phyloP scores from a whole-genome alignment of 2,113 vertebrate species.

The Calonectris borealis region DNA sequence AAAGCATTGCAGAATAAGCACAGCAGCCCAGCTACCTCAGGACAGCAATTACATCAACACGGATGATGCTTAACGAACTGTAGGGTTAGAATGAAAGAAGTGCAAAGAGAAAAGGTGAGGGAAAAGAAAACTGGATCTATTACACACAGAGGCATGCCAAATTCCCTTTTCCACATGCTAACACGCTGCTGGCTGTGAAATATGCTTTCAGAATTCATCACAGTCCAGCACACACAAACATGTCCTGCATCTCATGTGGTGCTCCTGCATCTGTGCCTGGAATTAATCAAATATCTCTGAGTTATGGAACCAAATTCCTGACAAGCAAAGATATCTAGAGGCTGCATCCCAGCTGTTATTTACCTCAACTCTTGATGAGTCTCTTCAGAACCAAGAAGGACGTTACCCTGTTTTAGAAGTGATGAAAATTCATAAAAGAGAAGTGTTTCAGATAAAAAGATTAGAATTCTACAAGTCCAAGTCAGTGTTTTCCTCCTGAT shows the following conservation, averaged over 20 bases:
- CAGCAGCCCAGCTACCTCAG: not conserved
- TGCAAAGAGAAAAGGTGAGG: not conserved
- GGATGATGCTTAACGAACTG: not conserved
- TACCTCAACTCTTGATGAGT: not conserved
- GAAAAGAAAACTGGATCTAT: not conserved
- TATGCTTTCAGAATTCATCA: accelerated
- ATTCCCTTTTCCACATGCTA: not conserved
- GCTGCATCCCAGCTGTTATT: not conserved
- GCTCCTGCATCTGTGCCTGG: not conserved
- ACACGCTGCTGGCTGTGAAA: not conserved
- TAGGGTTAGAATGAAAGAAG: not conserved
- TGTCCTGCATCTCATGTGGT: not conserved
- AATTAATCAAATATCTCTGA: not conserved
- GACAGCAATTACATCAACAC: not conserved
- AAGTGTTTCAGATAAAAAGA: not conserved
- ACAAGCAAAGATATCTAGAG: not conserved
- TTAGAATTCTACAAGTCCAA: not conserved
- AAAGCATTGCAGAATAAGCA: not conserved
- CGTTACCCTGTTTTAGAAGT: not conserved
- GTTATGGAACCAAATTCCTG: not conserved
- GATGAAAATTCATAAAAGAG: not conserved
- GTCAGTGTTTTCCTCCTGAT: not conserved
- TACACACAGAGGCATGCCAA: not conserved
- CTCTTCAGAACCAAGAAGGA: not conserved
- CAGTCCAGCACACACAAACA: not conserved